Evolutionary conservation across 2,797 vertebrate genomes (phyloP).

Genomic region (Poecile montanus): DNA sequence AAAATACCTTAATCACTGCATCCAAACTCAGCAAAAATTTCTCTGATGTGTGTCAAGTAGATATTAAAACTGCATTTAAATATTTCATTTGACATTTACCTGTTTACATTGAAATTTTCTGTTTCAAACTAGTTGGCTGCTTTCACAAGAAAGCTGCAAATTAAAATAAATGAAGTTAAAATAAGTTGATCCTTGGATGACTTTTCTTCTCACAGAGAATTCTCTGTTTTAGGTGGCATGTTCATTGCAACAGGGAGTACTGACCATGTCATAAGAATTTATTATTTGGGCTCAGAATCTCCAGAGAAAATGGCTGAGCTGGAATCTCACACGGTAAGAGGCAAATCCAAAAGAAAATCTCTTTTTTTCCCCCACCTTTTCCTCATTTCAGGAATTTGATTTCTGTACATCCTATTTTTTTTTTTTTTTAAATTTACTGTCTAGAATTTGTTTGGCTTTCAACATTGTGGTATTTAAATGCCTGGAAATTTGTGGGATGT

Average conservation of each 20-base stretch:
- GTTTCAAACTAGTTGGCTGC: not conserved
- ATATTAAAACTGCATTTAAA: not conserved
- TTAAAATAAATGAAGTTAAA: not conserved
- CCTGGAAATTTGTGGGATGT: not conserved
- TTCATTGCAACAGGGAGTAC: constrained; percentile 97
- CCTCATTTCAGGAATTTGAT: not conserved
- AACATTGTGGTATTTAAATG: not conserved
- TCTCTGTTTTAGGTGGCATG: constrained; percentile 88
- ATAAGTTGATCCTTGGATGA: not conserved
- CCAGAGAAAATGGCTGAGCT: constrained; percentile 96
- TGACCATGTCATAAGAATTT: constrained; percentile 95
- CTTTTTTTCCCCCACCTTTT: not conserved
- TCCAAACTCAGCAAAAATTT: not conserved
- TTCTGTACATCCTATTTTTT: not conserved
- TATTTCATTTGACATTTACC: not conserved
- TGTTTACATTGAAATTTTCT: not conserved
- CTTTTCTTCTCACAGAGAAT: constrained; percentile 29
- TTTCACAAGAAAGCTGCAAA: not conserved
- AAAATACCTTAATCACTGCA: not conserved
- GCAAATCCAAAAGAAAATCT: not conserved
- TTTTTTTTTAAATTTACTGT: not conserved
- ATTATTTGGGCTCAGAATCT: constrained; percentile 91
- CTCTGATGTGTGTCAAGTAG: not conserved
- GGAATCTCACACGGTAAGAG: constrained; percentile 90
- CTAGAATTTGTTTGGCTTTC: not conserved